These are phyloP conservation scores for Stegostoma tigrinum DNA, from an alignment of 2,113 vertebrate species.

Conservation along the genomic window DNA sequence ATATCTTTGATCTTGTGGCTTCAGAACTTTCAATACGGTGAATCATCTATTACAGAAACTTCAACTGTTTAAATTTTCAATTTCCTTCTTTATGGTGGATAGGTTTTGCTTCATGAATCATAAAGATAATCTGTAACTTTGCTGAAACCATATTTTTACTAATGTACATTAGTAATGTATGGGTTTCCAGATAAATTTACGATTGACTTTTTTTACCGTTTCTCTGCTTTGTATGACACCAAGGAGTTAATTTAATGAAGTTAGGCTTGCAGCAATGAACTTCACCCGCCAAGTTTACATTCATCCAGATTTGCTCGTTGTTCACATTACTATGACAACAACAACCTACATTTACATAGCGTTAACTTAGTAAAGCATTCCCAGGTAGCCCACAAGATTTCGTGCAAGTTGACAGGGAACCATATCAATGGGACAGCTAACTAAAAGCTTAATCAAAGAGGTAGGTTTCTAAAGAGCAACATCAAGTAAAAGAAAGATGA, in stretches of 20 bases:
- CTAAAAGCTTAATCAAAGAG: neutral
- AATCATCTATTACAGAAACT: neutral
- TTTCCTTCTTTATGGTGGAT: neutral
- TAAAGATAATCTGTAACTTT: neutral
- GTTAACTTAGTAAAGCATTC: neutral
- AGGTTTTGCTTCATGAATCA: neutral
- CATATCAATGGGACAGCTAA: neutral
- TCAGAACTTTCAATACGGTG: slow-evolving; percentile 9
- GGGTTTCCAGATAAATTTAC: neutral
- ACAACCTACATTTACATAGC: neutral
- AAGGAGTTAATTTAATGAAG: neutral
- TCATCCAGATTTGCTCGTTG: neutral
- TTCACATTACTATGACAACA: neutral
- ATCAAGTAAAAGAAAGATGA: neutral
- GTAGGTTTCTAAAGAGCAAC: neutral
- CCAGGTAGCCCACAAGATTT: neutral
- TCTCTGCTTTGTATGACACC: neutral
- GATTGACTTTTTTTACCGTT: neutral
- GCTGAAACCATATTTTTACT: neutral
- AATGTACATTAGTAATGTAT: neutral
- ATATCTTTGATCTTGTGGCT: neutral
- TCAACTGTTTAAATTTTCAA: neutral
- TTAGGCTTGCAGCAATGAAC: neutral
- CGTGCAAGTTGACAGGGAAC: neutral
- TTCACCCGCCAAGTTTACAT: neutral